Evolutionary conservation across 2,888 invertebrate genomes (phyloP).

Genomic region (Marasmarcha lunaedactyla): DNA sequence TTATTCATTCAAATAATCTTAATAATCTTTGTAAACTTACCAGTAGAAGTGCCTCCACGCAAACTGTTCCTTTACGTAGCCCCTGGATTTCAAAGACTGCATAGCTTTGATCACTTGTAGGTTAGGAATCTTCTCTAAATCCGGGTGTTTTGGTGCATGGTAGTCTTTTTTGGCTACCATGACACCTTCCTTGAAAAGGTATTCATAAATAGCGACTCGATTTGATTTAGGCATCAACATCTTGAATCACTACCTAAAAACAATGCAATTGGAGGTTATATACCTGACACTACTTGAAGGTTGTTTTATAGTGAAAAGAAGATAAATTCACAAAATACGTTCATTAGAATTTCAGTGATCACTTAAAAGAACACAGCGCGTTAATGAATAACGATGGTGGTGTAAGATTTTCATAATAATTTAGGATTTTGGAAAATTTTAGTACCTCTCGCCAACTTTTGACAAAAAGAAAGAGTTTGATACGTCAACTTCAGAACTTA

Average conservation of each 20-base stretch:
- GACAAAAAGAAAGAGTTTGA: conserved; percentile 29
- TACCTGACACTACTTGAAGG: neutral
- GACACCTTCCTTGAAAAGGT: conserved; percentile 98
- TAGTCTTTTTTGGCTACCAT: conserved; percentile 99
- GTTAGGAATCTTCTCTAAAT: conserved; percentile 94
- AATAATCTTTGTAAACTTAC: too few relatives aligned
- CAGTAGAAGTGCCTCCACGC: conserved; percentile 99
- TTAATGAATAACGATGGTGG: conserved; percentile 1
- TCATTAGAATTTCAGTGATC: neutral
- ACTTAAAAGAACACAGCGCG: too few relatives aligned
- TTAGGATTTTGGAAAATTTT: conserved; percentile 20
- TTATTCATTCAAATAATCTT: too few relatives aligned
- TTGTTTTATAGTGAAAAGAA: neutral
- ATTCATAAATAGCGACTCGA: conserved; percentile 95
- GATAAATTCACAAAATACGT: conserved; percentile 4
- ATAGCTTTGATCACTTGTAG: conserved; percentile 98
- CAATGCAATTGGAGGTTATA: conserved; percentile 20
- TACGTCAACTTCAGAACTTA: too few relatives aligned
- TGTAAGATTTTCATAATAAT: conserved; percentile 18
- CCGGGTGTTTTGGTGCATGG: conserved; percentile 97
- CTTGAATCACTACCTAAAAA: conserved; percentile 70
- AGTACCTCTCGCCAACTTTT: conserved; percentile 33
- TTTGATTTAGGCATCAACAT: conserved; percentile 99
- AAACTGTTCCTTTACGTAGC: conserved; percentile 99
- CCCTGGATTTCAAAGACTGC: conserved; percentile 96